These are phyloP conservation scores for Battus philenor DNA, from an alignment of 1,140 invertebrate species.

Conservation along the genomic window DNA sequence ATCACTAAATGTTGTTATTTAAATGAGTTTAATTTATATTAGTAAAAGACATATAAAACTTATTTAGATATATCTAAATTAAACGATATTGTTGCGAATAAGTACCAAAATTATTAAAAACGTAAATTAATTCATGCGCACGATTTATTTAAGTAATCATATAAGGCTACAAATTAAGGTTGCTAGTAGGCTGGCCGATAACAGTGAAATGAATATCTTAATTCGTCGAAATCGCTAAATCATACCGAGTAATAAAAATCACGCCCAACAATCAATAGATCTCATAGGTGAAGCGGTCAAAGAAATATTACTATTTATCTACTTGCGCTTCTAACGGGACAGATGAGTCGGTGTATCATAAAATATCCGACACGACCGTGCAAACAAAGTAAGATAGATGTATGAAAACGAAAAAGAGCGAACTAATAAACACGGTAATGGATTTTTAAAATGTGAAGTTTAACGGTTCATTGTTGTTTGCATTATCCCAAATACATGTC, in stretches of 20 bases:
- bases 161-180: too few species aligned
- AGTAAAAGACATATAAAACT: neutral
- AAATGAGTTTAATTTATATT: neutral
- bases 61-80: neutral
- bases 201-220: constrained; percentile 10
- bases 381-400: constrained; percentile 11
- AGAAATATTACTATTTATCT: constrained; percentile 4
- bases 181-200: constrained; percentile 1
- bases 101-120: too few species aligned
- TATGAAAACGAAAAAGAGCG: constrained; percentile 6
- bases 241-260: constrained; percentile 8
- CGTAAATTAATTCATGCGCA: too few species aligned
- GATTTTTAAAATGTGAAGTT: constrained; percentile 33
- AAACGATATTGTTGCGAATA: neutral
- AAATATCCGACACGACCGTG: constrained; percentile 1
- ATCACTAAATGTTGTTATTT: neutral
- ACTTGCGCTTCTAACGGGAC: constrained; percentile 8
- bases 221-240: constrained; percentile 2
- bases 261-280: constrained; percentile 3
- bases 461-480: constrained; percentile 22
- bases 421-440: constrained; percentile 21
- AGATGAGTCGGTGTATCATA: neutral
- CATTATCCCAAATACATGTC: too few species aligned
- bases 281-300: constrained; percentile 1
- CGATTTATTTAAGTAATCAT: too few species aligned